Evolutionary conservation across 2,888 invertebrate genomes (phyloP).

Genomic region (Cephonodes hylas): DNA sequence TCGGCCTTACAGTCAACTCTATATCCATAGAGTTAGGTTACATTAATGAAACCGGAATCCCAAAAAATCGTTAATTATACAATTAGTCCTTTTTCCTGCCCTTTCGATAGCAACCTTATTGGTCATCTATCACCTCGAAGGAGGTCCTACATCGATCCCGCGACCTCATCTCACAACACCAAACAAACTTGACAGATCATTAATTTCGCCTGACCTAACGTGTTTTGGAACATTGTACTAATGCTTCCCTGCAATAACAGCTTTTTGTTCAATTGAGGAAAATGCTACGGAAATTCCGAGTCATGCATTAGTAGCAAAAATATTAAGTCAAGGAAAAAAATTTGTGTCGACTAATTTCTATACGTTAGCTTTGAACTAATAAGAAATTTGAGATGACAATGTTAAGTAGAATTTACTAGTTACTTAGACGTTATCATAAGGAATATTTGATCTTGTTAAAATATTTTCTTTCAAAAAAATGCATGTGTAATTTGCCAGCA

Average conservation of each 20-base stretch:
- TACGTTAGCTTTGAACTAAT: background rate
- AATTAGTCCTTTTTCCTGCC: too few relatives aligned
- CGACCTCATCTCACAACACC: slow-evolving; percentile 2
- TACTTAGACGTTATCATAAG: too few relatives aligned
- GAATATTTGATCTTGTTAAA: too few relatives aligned
- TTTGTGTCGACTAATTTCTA: too few relatives aligned
- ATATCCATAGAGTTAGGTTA: too few relatives aligned
- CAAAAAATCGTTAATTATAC: too few relatives aligned
- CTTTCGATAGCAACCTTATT: background rate
- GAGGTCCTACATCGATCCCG: background rate
- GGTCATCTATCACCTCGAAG: background rate
- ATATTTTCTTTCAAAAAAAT: too few relatives aligned
- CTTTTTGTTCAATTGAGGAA: slow-evolving; percentile 30
- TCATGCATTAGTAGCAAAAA: too few relatives aligned
- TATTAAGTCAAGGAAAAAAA: too few relatives aligned
- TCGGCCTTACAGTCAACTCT: too few relatives aligned
- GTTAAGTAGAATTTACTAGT: background rate
- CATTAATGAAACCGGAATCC: too few relatives aligned
- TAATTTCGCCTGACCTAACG: slow-evolving; percentile 19
- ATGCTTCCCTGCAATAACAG: slow-evolving; percentile 34
- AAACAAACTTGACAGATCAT: slow-evolving; percentile 18
- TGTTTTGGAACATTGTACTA: slow-evolving; percentile 29
- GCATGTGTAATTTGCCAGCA: background rate
- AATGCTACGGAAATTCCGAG: slow-evolving; percentile 24
- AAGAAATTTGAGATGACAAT: background rate